Conservation (phyloP, 1,140 invertebrate genomes). For the Papilio polytes region DNA sequence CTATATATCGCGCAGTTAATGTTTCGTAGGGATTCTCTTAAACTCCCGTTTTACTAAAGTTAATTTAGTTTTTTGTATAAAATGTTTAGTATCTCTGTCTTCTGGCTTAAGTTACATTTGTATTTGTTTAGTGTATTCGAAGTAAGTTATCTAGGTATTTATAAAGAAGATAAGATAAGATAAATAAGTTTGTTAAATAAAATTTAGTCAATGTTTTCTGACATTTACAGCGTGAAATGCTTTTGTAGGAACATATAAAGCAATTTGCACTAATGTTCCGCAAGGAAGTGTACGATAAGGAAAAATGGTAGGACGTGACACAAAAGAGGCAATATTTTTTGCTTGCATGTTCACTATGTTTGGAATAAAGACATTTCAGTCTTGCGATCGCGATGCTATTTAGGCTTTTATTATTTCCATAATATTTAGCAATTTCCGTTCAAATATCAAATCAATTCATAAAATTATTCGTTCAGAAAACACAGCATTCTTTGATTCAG, state of each 20-base stretch:
- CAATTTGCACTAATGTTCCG: conserved; percentile 37
- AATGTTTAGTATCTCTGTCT: background rate
- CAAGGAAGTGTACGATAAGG: conserved; percentile 34
- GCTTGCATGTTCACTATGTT: conserved; percentile 20
- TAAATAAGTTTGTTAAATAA: background rate
- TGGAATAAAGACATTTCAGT: background rate
- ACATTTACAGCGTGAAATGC: conserved; percentile 5
- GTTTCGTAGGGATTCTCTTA: background rate
- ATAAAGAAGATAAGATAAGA: too few relatives aligned
- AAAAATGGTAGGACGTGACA: conserved; percentile 35
- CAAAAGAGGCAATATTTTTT: conserved; percentile 28
- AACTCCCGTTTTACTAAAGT: conserved; percentile 1
- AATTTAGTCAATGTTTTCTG: background rate
- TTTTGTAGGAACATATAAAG: conserved; percentile 35
- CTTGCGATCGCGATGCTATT: background rate
- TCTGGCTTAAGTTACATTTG: background rate
- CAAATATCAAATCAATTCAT: too few relatives aligned
- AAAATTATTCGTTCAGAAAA: too few relatives aligned
- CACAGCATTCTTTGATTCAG: too few relatives aligned
- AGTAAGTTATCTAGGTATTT: background rate
- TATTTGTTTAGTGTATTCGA: background rate
- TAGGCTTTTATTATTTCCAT: background rate
- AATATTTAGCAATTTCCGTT: too few relatives aligned
- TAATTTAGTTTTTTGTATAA: background rate
- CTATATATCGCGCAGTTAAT: conserved; percentile 1